Percentiles rank a stretch among this genome's conserved stretches.
Evolutionary conservation across 2,113 vertebrate species (phyloP).

Genomic region (Callionymus lyra): DNA sequence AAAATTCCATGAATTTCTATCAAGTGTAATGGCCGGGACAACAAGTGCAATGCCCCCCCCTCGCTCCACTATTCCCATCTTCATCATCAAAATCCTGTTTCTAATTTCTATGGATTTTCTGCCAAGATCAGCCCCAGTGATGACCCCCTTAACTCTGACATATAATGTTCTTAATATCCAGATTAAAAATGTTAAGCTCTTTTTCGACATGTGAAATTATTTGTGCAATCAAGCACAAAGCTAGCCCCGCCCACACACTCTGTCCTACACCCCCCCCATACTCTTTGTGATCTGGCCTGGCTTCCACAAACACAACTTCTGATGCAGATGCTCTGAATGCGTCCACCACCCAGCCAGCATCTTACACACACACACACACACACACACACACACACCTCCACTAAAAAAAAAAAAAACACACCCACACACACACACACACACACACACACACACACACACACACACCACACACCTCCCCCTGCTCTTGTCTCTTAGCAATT

Average conservation of each 20-base stretch:
- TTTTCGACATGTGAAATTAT: slow-evolving; percentile 68
- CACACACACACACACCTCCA: slow-evolving; percentile 9
- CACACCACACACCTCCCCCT: slow-evolving; percentile 22
- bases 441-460: slow-evolving; percentile 7
- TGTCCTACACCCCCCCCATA: slow-evolving; percentile 10
- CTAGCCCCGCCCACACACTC: slow-evolving; percentile 29
- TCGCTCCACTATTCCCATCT: slow-evolving; percentile 28
- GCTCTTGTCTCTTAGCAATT: slow-evolving; percentile 59
- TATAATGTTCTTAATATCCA: slow-evolving; percentile 73
- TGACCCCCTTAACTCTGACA: slow-evolving; percentile 64
- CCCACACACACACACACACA: slow-evolving; percentile 6
- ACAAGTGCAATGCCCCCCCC: neutral
- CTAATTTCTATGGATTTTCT: slow-evolving; percentile 68
- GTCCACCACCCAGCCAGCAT: slow-evolving; percentile 21
- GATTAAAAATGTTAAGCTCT: slow-evolving; percentile 69
- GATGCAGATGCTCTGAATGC: slow-evolving; percentile 42
- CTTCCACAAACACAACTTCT: slow-evolving; percentile 39
- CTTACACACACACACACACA: slow-evolving; percentile 7
- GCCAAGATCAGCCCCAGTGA: slow-evolving; percentile 41
- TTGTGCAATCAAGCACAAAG: slow-evolving; percentile 65
- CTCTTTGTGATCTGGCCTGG: slow-evolving; percentile 33
- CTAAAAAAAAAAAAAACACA: no score
- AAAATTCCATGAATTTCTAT: slow-evolving; percentile 41
- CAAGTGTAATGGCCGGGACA: slow-evolving; percentile 18
- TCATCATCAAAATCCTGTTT: slow-evolving; percentile 65